These are phyloP conservation scores for Miniopterus natalensis DNA, from an alignment of 2,113 vertebrate genomes.

Conservation along the genomic window DNA sequence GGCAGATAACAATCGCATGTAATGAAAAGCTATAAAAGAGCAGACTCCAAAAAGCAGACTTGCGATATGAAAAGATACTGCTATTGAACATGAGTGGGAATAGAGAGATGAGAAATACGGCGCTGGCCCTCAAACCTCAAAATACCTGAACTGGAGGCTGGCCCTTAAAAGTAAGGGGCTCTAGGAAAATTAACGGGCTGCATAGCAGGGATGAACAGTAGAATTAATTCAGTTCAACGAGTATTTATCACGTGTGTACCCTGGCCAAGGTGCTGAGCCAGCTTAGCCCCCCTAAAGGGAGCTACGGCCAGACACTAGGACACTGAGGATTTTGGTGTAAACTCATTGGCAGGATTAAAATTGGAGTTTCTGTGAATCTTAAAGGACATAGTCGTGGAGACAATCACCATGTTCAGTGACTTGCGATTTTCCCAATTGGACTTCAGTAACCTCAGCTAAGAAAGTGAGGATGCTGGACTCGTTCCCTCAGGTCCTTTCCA, in stretches of 20 bases:
- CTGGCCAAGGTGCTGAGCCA: not conserved
- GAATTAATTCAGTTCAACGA: not conserved
- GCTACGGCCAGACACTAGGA: not conserved
- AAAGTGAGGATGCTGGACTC: not conserved
- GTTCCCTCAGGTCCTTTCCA: not conserved
- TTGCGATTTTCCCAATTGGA: not conserved
- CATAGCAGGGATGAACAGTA: not conserved
- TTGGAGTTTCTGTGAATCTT: not conserved
- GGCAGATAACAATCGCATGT: not conserved
- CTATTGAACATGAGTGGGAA: not conserved
- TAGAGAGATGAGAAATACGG: not conserved
- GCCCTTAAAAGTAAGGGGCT: not conserved
- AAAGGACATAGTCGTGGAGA: not conserved
- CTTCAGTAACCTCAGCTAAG: not conserved
- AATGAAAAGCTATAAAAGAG: conserved; percentile 29
- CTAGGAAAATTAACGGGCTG: not conserved
- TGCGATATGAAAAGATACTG: not conserved
- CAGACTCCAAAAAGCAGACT: conserved; percentile 26
- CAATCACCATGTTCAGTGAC: conserved; percentile 22
- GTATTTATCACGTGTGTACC: not conserved
- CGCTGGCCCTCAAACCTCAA: not conserved
- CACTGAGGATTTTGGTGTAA: not conserved
- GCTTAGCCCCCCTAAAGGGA: not conserved
- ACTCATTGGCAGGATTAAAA: not conserved
- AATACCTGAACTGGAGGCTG: not conserved